Conservation (phyloP, 2,113 vertebrate genomes). For the Seriola quinqueradiata region DNA sequence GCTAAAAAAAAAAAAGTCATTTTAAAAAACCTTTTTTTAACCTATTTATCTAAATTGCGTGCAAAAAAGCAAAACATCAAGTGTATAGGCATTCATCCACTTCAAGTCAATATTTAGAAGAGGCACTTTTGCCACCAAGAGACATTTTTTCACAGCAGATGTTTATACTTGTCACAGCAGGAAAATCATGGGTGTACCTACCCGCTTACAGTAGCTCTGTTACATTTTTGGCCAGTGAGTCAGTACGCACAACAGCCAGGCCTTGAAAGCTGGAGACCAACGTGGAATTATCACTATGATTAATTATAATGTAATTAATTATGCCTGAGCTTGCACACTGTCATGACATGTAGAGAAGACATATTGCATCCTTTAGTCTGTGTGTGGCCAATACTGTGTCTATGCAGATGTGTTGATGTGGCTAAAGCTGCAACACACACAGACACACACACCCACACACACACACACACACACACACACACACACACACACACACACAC, state of each 20-base stretch:
- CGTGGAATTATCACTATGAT: not conserved
- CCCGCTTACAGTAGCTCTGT: no score
- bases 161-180: not conserved
- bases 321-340: not conserved
- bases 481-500: no score
- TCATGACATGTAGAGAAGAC: not conserved
- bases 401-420: no score
- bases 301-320: not conserved
- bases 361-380: not conserved
- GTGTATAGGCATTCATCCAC: not conserved
- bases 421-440: no score
- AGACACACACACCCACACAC: no score
- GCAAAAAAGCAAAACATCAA: not conserved
- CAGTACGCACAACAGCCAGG: no score
- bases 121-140: not conserved
- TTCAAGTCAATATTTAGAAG: not conserved
- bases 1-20: not conserved
- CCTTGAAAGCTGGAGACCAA: not conserved
- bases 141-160: not conserved
- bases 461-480: no score
- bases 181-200: no score
- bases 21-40: no score
- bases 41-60: not conserved
- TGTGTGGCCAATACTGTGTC: no score
- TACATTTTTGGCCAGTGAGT: no score